Conservation (phyloP, 2,113 vertebrate genomes). For the Bombycilla garrulus region DNA sequence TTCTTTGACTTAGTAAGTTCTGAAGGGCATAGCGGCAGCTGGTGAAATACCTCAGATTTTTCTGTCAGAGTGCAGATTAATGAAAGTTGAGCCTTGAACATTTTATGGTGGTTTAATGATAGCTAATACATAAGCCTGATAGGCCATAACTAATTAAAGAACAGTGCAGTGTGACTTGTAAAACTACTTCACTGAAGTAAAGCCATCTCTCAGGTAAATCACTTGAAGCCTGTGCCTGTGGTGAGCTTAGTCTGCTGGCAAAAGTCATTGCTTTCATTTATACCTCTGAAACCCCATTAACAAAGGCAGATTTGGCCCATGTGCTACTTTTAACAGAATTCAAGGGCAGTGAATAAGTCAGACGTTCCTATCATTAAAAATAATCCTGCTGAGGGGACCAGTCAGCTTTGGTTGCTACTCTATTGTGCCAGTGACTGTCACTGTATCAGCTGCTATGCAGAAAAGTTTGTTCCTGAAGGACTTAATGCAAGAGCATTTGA, state of each 20-base stretch:
- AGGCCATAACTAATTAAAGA: background rate
- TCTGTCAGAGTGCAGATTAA: background rate
- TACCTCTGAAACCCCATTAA: background rate
- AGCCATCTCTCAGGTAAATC: background rate
- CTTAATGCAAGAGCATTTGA: background rate
- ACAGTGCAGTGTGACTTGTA: background rate
- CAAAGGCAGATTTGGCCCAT: background rate
- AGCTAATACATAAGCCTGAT: background rate
- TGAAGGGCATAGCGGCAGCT: background rate
- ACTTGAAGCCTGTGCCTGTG: background rate
- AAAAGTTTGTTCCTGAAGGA: background rate
- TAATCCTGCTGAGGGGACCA: background rate
- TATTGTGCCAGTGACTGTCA: background rate
- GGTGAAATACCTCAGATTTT: background rate
- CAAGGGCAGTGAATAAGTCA: background rate
- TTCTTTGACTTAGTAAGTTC: background rate
- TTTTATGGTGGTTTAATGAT: background rate
- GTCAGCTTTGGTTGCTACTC: background rate
- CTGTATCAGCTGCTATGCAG: background rate
- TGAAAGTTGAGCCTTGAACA: background rate
- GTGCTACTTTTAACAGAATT: background rate
- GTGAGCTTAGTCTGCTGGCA: background rate
- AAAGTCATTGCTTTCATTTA: slow-evolving; percentile 7
- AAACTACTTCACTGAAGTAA: background rate
- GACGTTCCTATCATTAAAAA: slow-evolving; percentile 15